phyloP scores from a whole-genome alignment of 2,113 vertebrate species.

The Telmatochromis sp. region DNA sequence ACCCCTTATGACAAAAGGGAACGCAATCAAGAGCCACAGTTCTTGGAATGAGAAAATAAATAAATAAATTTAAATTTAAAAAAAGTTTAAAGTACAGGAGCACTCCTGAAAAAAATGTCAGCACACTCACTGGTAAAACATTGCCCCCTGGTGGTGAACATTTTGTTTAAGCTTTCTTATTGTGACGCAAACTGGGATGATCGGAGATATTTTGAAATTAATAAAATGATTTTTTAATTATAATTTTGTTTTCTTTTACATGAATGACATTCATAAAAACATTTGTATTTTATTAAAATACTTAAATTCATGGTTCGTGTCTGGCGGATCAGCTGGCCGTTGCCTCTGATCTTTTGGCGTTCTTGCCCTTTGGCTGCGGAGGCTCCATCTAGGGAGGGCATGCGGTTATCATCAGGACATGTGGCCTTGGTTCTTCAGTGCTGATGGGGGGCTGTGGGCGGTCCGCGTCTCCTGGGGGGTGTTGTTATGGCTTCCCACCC shows the following conservation, averaged over 20 bases:
- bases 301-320: neutral
- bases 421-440: neutral
- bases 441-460: neutral
- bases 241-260: neutral
- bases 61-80: neutral
- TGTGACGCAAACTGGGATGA: neutral
- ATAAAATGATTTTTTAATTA: neutral
- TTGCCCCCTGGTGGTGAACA: neutral
- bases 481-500: neutral
- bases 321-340: neutral
- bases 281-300: neutral
- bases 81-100: neutral
- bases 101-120: neutral
- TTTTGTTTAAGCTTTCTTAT: neutral
- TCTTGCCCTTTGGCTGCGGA: neutral
- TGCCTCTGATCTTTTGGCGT: neutral
- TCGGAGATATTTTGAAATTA: neutral
- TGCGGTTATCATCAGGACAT: neutral
- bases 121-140: neutral
- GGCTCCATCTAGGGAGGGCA: neutral
- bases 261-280: neutral
- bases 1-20: neutral
- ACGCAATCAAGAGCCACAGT: neutral
- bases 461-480: neutral
- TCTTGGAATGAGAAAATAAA: neutral